Conservation (phyloP, 1,140 invertebrate genomes). For the Hyphantria cunea region DNA sequence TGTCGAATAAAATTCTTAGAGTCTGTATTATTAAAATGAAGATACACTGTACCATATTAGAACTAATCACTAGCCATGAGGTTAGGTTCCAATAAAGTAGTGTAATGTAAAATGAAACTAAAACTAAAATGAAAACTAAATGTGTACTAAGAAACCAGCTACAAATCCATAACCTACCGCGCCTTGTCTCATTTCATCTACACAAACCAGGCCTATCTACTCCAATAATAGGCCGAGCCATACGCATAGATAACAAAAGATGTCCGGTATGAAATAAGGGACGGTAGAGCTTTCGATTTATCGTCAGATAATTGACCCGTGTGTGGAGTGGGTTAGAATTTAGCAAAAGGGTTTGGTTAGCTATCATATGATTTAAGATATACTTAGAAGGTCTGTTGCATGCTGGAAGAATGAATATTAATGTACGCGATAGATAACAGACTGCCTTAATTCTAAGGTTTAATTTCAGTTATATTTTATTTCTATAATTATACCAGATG, state of each 20-base stretch:
- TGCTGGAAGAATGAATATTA: background rate
- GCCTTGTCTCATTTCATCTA: background rate
- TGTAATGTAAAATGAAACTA: too few relatives aligned
- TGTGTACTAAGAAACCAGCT: too few relatives aligned
- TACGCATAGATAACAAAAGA: conserved; percentile 22
- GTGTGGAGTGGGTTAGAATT: conserved; percentile 9
- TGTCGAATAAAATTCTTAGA: too few relatives aligned
- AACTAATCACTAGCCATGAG: too few relatives aligned
- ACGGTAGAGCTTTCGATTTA: conserved; percentile 14
- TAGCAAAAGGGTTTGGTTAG: background rate
- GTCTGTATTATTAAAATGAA: too few relatives aligned
- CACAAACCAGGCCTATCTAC: conserved; percentile 18
- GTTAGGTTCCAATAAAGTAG: too few relatives aligned
- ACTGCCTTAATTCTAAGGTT: too few relatives aligned
- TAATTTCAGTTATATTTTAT: too few relatives aligned
- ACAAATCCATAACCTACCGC: background rate
- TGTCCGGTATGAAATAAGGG: conserved; percentile 8
- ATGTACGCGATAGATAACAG: background rate
- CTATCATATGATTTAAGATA: background rate
- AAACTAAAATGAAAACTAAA: too few relatives aligned
- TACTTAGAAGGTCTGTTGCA: too few relatives aligned
- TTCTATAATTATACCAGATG: too few relatives aligned
- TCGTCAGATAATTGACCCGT: conserved; percentile 26
- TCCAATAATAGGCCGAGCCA: conserved; percentile 16
- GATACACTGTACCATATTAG: too few relatives aligned